Conservation (phyloP, 2,888 invertebrate genomes). For the Machimus rusticus region DNA sequence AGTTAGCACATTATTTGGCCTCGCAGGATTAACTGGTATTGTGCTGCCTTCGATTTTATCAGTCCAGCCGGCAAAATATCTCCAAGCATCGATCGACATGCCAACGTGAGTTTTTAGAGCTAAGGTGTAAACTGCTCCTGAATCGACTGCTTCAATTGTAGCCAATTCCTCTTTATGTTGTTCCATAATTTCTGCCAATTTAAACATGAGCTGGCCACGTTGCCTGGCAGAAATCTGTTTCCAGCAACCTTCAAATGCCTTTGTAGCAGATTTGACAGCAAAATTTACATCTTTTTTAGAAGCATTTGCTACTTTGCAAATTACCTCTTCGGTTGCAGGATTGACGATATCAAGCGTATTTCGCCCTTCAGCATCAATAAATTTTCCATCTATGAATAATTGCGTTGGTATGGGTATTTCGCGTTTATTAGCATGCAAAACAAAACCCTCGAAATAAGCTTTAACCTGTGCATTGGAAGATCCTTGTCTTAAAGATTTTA, state of each 20-base stretch:
- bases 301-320: constrained; percentile 78
- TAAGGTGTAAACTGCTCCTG: constrained; percentile 95
- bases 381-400: constrained; percentile 89
- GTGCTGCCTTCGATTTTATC: constrained; percentile 94
- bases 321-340: constrained; percentile 83
- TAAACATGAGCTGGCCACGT: constrained; percentile 82
- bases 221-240: constrained; percentile 93
- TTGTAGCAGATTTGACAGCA: constrained; percentile 88
- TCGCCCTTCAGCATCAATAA: constrained; percentile 78
- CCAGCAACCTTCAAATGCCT: constrained; percentile 93
- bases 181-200: constrained; percentile 94
- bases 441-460: constrained; percentile 73
- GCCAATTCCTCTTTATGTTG: constrained; percentile 93
- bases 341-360: constrained; percentile 76
- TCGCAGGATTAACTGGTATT: constrained; percentile 90
- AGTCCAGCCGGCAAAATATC: constrained; percentile 96
- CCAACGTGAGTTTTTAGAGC: constrained; percentile 96
- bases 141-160: constrained; percentile 91
- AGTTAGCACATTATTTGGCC: constrained; percentile 89
- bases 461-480: constrained; percentile 66
- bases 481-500: constrained; percentile 73
- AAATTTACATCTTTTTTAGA: constrained; percentile 82
- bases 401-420: constrained; percentile 87
- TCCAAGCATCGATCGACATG: constrained; percentile 97
- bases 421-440: constrained; percentile 82